Percentiles rank a stretch among this genome's conserved stretches.
These are phyloP conservation scores for Sebastes hubbsi DNA, from an alignment of 2,797 vertebrate genomes.

Conservation along the genomic window DNA sequence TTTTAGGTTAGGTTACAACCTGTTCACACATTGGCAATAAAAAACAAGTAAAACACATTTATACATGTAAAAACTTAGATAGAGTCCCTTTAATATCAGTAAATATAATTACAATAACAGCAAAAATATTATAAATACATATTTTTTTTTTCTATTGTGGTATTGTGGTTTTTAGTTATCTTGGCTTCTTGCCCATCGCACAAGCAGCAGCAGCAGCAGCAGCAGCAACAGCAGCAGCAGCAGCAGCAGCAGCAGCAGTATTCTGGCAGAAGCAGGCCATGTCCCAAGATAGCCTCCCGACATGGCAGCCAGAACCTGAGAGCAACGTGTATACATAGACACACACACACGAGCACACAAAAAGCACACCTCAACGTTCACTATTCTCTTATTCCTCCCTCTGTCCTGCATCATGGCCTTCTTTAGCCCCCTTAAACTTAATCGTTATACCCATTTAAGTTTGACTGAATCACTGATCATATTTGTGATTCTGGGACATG, in stretches of 20 bases:
- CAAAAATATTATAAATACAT: neutral
- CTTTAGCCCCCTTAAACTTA: neutral
- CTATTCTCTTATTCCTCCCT: neutral
- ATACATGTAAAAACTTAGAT: too few relatives aligned
- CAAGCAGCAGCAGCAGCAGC: too few relatives aligned
- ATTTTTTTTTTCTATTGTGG: neutral
- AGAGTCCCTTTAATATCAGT: too few relatives aligned
- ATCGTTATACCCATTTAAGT: too few relatives aligned
- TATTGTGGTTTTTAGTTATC: neutral
- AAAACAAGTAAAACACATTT: too few relatives aligned
- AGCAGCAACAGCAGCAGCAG: too few relatives aligned
- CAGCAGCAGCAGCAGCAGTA: neutral
- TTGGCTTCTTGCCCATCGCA: neutral
- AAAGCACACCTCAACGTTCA: neutral
- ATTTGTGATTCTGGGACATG: neutral
- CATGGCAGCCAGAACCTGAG: conserved; percentile 51
- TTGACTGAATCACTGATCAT: neutral
- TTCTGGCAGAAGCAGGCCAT: conserved; percentile 62
- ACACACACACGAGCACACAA: neutral
- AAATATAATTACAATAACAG: neutral
- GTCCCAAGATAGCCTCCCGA: conserved; percentile 62
- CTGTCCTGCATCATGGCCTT: neutral
- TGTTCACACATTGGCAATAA: too few relatives aligned
- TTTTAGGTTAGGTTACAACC: too few relatives aligned
- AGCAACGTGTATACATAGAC: conserved; percentile 44